A percentile compares a stretch with the other conserved stretches of the same genome.
These are phyloP conservation scores for Macrophya annulata DNA, from an alignment of 2,888 invertebrate species.

Conservation along the genomic window DNA sequence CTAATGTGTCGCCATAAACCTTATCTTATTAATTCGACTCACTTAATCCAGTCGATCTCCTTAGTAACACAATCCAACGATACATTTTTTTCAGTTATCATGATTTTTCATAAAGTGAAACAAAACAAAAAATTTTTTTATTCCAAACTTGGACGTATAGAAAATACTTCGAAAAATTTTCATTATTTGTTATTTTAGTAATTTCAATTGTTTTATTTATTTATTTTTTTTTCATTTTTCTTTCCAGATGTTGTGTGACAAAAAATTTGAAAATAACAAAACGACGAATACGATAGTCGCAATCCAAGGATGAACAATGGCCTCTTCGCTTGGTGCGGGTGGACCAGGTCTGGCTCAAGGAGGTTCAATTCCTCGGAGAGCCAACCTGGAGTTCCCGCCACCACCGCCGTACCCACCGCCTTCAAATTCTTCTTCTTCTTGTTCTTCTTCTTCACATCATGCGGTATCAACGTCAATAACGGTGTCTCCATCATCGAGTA, in stretches of 20 bases:
- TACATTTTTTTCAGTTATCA: not conserved
- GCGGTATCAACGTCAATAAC: conserved; percentile 58
- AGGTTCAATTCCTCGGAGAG: conserved; percentile 70
- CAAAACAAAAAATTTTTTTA: too few relatives aligned
- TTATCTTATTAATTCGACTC: conserved; percentile 54
- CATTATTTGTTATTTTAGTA: not conserved
- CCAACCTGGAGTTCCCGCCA: conserved; percentile 87
- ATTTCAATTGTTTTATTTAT: not conserved
- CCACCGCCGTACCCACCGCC: conserved; percentile 87
- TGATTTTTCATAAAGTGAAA: not conserved
- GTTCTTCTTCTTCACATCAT: conserved; percentile 73
- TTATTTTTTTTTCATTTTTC: not conserved
- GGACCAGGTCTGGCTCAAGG: conserved; percentile 70
- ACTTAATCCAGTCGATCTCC: conserved; percentile 32
- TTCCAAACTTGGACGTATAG: too few relatives aligned
- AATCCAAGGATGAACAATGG: conserved; percentile 68
- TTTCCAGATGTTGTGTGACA: conserved; percentile 27
- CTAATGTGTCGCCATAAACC: conserved; percentile 52
- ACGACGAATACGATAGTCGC: conserved; percentile 45
- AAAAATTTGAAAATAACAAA: not conserved
- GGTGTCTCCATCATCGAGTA: conserved; percentile 70
- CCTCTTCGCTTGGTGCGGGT: conserved; percentile 70
- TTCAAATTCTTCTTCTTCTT: not conserved
- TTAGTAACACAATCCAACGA: not conserved
- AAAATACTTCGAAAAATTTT: not conserved